phyloP scores from a whole-genome alignment of 2,888 invertebrate genomes.

The Saturnia pavonia region DNA sequence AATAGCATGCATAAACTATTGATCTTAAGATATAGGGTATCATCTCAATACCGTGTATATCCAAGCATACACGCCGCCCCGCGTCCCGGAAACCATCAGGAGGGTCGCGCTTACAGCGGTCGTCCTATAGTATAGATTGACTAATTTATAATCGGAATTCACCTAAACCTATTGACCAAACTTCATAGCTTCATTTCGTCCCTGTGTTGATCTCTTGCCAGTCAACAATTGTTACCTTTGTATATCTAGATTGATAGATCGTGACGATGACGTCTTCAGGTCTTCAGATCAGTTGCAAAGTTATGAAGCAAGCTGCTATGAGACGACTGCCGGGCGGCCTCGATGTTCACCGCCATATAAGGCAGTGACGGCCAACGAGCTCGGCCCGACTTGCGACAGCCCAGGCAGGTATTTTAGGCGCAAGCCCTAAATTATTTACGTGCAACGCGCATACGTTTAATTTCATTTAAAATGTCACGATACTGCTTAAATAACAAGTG shows the following conservation, averaged over 20 bases:
- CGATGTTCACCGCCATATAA: conserved; percentile 66
- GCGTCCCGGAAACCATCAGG: too few relatives aligned
- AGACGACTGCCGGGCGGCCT: conserved; percentile 50
- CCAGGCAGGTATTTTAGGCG: conserved; percentile 58
- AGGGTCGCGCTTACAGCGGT: too few relatives aligned
- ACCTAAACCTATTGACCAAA: neutral
- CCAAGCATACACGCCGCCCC: too few relatives aligned
- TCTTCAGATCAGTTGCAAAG: conserved; percentile 6
- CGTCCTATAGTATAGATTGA: too few relatives aligned
- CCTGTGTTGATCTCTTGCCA: neutral
- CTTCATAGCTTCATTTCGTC: neutral
- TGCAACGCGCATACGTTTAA: conserved; percentile 45
- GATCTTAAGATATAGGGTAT: too few relatives aligned
- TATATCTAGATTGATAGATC: neutral
- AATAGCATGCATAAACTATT: too few relatives aligned
- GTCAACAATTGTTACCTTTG: too few relatives aligned
- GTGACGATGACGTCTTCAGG: neutral
- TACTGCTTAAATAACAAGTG: conserved; percentile 38
- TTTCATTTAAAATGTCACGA: conserved; percentile 53
- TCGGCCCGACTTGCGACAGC: conserved; percentile 51
- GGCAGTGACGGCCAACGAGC: conserved; percentile 66
- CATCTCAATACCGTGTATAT: too few relatives aligned
- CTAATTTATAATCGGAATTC: too few relatives aligned
- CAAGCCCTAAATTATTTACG: conserved; percentile 67
- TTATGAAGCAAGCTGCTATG: conserved; percentile 15